These are phyloP conservation scores for Halcyon leucocephala DNA, from an alignment of 2,797 vertebrate species.

Conservation along the genomic window DNA sequence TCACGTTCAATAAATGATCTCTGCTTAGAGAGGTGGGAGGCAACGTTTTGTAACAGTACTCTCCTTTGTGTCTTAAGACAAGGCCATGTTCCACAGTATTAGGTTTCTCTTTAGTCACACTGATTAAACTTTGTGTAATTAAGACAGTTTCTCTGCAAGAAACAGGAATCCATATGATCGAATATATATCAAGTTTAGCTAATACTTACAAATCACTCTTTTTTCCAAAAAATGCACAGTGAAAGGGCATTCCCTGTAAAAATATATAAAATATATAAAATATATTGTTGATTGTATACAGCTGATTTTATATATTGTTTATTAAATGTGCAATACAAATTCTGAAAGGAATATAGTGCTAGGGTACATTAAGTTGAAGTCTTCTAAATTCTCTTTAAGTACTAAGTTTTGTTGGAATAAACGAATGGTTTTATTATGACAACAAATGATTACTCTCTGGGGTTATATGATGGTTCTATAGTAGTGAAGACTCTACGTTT, in stretches of 20 bases:
- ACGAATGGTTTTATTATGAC: not conserved
- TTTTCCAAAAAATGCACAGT: not conserved
- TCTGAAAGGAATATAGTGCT: not conserved
- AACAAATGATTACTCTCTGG: not conserved
- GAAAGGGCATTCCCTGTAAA: not conserved
- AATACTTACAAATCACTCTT: not conserved
- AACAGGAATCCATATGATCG: not conserved
- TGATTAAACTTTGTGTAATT: not conserved
- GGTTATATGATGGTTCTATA: not conserved
- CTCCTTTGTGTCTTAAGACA: not conserved
- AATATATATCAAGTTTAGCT: not conserved
- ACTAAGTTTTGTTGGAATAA: not conserved
- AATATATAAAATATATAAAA: not conserved
- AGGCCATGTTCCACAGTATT: not conserved
- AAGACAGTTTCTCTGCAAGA: not conserved
- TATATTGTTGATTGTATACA: not conserved
- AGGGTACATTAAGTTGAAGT: not conserved
- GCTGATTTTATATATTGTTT: not conserved
- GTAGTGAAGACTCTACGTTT: not conserved
- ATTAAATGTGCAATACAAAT: not conserved
- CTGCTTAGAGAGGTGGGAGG: not conserved
- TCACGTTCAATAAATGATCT: not conserved
- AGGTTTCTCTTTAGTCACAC: not conserved
- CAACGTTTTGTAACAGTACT: not conserved
- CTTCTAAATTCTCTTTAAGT: not conserved